phyloP scores from a whole-genome alignment of 2,888 invertebrate species.

The Mellilla xanthometata region DNA sequence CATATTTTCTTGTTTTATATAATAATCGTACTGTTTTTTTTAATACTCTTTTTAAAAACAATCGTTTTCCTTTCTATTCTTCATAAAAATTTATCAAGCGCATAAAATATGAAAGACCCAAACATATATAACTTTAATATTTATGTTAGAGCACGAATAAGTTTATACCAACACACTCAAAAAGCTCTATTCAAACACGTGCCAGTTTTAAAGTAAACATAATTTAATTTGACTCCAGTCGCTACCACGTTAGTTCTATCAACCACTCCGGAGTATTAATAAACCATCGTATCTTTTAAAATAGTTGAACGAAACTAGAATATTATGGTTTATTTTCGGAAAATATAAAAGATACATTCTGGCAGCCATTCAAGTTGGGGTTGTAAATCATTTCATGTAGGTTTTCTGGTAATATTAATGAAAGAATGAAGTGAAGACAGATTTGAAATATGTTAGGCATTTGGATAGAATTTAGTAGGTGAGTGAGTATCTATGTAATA shows the following conservation, averaged over 20 bases:
- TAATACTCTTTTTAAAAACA: no score
- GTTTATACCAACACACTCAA: not conserved
- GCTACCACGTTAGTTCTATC: constrained; percentile 5
- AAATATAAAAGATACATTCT: constrained; percentile 26
- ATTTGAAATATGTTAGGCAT: constrained; percentile 14
- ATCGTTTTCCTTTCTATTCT: no score
- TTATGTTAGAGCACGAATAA: no score
- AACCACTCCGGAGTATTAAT: constrained; percentile 26
- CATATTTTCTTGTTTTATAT: no score
- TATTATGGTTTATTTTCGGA: constrained; percentile 26
- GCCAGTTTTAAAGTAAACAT: constrained; percentile 16
- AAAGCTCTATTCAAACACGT: not conserved
- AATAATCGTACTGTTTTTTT: no score
- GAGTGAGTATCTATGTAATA: no score
- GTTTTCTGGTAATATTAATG: constrained; percentile 25
- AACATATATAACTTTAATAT: no score
- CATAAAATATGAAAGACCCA: no score
- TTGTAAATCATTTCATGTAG: constrained; percentile 29
- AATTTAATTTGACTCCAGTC: constrained; percentile 23
- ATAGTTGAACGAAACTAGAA: constrained; percentile 29
- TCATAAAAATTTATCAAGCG: no score
- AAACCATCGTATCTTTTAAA: constrained; percentile 29
- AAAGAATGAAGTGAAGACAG: constrained; percentile 19
- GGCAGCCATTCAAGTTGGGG: constrained; percentile 30
- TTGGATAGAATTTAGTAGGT: constrained; percentile 7